phyloP scores from a whole-genome alignment of 2,888 invertebrate species.

The Arctia plantaginis region DNA sequence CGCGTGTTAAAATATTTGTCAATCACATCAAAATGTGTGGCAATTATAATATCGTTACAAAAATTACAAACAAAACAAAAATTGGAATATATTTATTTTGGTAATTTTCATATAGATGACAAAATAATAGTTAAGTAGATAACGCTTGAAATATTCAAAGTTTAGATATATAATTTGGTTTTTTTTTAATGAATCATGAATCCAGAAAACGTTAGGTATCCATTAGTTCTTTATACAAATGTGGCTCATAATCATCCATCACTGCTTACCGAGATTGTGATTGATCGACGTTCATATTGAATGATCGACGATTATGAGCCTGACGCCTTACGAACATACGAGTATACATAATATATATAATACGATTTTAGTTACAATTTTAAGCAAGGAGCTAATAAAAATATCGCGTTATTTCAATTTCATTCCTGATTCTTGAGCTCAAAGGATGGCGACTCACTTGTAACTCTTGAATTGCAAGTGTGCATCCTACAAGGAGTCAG shows the following conservation, averaged over 20 bases:
- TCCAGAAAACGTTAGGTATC: neutral
- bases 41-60: slow-evolving; percentile 49
- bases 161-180: neutral
- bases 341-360: neutral
- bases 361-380: neutral
- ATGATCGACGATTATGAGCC: slow-evolving; percentile 1
- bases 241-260: slow-evolving; percentile 2
- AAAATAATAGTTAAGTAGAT: neutral
- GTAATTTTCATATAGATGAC: neutral
- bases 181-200: neutral
- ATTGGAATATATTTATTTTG: neutral
- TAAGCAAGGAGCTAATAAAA: neutral
- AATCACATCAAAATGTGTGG: slow-evolving; percentile 39
- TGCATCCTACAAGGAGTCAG: too few species aligned
- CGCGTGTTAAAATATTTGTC: slow-evolving; percentile 32
- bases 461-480: too few species aligned
- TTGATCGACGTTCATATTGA: slow-evolving; percentile 10
- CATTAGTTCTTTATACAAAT: neutral
- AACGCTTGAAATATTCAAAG: neutral
- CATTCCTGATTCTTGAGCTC: too few species aligned
- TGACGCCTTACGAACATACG: slow-evolving; percentile 1
- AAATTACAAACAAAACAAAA: slow-evolving; percentile 16
- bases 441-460: too few species aligned
- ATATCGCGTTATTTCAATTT: neutral
- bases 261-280: neutral